These are phyloP conservation scores for Heliornis fulica DNA, from an alignment of 2,113 vertebrate species.

Conservation along the genomic window DNA sequence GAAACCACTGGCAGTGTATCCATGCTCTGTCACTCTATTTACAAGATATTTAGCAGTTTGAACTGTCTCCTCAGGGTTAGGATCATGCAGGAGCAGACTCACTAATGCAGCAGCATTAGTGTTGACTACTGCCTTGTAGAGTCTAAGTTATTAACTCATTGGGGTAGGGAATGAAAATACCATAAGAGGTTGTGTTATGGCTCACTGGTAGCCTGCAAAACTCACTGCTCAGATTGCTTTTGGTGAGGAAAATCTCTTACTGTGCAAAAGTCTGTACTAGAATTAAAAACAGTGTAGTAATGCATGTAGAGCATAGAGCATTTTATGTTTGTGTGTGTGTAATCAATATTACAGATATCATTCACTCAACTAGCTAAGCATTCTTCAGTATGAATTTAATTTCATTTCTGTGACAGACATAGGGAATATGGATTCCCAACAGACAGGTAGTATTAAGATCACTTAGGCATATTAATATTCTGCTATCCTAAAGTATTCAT, in stretches of 20 bases:
- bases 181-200: neutral
- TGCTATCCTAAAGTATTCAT: neutral
- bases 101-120: neutral
- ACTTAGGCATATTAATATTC: neutral
- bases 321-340: neutral
- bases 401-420: neutral
- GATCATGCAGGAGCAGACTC: neutral
- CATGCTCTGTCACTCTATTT: neutral
- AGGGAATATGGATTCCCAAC: neutral
- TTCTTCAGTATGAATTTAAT: neutral
- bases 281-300: neutral
- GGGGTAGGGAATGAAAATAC: neutral
- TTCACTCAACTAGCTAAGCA: neutral
- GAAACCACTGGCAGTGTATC: neutral
- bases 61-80: neutral
- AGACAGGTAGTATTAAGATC: neutral
- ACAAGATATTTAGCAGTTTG: neutral
- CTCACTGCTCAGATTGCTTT: neutral
- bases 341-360: neutral
- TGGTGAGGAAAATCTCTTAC: neutral
- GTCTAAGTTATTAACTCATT: neutral
- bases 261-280: neutral
- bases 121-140: neutral
- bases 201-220: neutral
- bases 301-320: neutral